Base-by-base conservation (phyloP, 2,888 invertebrate species). In the Dastarcus helophoroides region DNA sequence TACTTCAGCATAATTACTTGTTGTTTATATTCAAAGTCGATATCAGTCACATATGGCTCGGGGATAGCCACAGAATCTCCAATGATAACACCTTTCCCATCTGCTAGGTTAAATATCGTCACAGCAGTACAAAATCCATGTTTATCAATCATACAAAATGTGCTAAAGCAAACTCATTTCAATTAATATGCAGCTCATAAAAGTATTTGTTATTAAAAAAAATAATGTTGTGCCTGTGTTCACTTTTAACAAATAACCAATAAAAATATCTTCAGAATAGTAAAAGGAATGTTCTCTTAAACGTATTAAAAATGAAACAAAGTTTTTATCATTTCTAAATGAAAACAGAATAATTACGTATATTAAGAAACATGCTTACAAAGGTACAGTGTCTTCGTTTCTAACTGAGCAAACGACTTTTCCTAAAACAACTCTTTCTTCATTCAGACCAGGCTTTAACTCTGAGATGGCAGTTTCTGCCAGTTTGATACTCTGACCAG, bases 11-110 rank as follows among this genome's bases (percentile, higher is more conserved):
- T n/a, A n/a, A n/a, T n/a, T n/a, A n/a, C n/a, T n/a, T n/a, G n/a
- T n/a, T n/a, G 60, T 43, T 63, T 62, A 45, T 71, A 69, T 29
- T 58, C 60, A 48, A 78, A 69, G 39, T 69, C 58, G 14, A 81
- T 72, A 31, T 65, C 56, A 19, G 69, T 66, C 21, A 81, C 54
- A 43, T 60, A 68, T 0, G 88, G 88, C 52, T 83, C 83, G 1
- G 85, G 81, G 42, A 89, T 73, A 5, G 82, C 79, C 8, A 90
- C 78, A 14, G 78, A 72, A 63, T 90, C 86, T 2, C 88, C 88
- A 35, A 89, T 81, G 38, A 83, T 81, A 30, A 82, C 78, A 22
- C 88, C 88, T 53, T 76, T 76, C 0, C 83, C 83, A 50, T 76
- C 73, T 4, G 82, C 81, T 60, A 86, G 69, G 65, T 90, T 89